These are phyloP conservation scores for Hyles lineata DNA, from an alignment of 2,888 invertebrate genomes.

Conservation along the genomic window DNA sequence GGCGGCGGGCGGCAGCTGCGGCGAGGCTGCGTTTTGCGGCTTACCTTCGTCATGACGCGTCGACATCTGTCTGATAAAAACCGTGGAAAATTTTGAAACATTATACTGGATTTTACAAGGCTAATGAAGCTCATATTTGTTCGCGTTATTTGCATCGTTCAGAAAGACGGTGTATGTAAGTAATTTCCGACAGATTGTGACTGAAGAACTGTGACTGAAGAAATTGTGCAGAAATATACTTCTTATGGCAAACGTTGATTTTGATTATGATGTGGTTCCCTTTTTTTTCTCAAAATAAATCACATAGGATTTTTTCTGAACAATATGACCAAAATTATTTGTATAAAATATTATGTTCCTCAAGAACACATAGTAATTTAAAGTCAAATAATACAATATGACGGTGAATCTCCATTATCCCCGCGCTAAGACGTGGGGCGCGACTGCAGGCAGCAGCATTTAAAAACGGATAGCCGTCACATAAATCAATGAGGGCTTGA, in stretches of 20 bases:
- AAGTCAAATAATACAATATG: conserved; percentile 6
- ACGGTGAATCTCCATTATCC: conserved; percentile 40
- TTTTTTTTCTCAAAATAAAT: too few species aligned
- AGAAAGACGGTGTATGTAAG: too few species aligned
- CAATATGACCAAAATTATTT: not conserved
- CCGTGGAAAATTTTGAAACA: not conserved
- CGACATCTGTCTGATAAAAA: conserved; percentile 31
- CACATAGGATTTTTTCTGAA: not conserved
- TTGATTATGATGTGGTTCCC: too few species aligned
- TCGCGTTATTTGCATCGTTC: too few species aligned
- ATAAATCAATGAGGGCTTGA: conserved; percentile 80
- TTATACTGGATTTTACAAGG: not conserved
- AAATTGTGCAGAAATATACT: too few species aligned
- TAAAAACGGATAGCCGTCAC: conserved; percentile 68
- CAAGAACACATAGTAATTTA: not conserved
- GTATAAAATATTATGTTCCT: not conserved
- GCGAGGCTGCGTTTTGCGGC: conserved; percentile 53
- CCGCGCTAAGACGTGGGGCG: conserved; percentile 40
- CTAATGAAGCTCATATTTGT: too few species aligned
- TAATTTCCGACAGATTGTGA: too few species aligned
- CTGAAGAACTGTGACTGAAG: too few species aligned
- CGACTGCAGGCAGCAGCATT: conserved; percentile 54
- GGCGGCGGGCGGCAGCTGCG: conserved; percentile 52
- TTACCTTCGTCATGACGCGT: conserved; percentile 57
- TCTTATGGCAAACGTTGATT: too few species aligned